Conservation (phyloP, 37 sponge, comb jelly and placozoan species). For the Dysidea cf. avara region DNA sequence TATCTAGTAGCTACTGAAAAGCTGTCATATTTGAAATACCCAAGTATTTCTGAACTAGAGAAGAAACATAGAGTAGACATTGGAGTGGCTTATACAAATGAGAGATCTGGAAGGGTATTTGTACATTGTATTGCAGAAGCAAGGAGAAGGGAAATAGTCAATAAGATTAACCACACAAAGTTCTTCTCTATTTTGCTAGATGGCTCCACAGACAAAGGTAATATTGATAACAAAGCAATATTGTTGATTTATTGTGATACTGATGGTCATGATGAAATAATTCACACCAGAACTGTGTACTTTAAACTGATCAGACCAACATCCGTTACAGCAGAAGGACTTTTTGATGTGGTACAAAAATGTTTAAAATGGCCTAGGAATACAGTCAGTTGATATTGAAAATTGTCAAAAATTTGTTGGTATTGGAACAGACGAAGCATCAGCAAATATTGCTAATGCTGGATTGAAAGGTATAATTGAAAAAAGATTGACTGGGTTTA, state of each 20-base stretch:
- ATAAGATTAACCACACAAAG: conserved; percentile 38
- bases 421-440: conserved; percentile 63
- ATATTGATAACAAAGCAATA: conserved; percentile 56
- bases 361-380: conserved; percentile 31
- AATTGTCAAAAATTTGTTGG: conserved; percentile 52
- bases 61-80: conserved; percentile 51
- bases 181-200: conserved; percentile 57
- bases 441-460: conserved; percentile 23
- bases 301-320: conserved; percentile 31
- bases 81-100: conserved; percentile 49
- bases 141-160: conserved; percentile 25
- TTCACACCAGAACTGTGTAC: conserved; percentile 45
- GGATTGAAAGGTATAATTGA: conserved; percentile 70
- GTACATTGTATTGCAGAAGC: conserved; percentile 64
- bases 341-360: conserved; percentile 18
- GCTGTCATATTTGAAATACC: conserved; percentile 35
- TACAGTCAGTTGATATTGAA: conserved; percentile 19
- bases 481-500: conserved; percentile 55
- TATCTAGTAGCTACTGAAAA: conserved; percentile 61
- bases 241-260: conserved; percentile 55
- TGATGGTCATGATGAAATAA: conserved; percentile 10
- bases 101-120: conserved; percentile 45
- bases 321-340: conserved; percentile 34
- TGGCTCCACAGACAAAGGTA: conserved; percentile 60
- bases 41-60: conserved; percentile 51